phyloP scores from a whole-genome alignment of 2,113 vertebrate species.

The Nothocercus julius region DNA sequence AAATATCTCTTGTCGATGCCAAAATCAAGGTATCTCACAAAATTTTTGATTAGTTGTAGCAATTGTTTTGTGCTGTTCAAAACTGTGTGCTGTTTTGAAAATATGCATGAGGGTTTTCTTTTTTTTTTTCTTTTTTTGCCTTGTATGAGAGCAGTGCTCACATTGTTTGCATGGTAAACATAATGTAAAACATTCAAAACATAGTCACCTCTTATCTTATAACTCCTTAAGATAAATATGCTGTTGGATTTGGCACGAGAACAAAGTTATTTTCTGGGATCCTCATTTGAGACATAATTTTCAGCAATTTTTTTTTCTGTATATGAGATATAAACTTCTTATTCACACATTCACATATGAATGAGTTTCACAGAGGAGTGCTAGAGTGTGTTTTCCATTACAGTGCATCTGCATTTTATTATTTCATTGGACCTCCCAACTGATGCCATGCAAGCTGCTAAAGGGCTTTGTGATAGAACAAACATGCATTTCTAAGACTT shows the following conservation, averaged over 20 bases:
- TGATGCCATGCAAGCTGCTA: neutral
- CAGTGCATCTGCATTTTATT: neutral
- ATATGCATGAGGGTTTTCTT: accelerated
- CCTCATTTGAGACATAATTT: neutral
- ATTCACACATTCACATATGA: neutral
- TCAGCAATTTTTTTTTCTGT: neutral
- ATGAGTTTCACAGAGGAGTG: neutral
- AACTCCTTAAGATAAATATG: neutral
- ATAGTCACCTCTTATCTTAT: neutral
- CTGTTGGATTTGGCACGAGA: neutral
- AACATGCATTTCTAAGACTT: neutral
- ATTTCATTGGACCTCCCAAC: neutral
- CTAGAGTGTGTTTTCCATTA: neutral
- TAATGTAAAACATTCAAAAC: neutral
- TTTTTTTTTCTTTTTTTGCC: neutral
- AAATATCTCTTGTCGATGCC: neutral
- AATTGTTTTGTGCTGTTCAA: neutral
- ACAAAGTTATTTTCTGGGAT: neutral
- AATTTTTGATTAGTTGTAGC: neutral
- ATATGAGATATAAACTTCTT: neutral
- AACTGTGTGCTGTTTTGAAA: neutral
- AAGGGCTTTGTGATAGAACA: neutral
- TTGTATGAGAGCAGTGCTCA: neutral
- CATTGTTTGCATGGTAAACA: neutral
- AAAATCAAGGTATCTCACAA: neutral